Conservation (phyloP, 2,888 invertebrate species). For the Diplolepis rosae region DNA sequence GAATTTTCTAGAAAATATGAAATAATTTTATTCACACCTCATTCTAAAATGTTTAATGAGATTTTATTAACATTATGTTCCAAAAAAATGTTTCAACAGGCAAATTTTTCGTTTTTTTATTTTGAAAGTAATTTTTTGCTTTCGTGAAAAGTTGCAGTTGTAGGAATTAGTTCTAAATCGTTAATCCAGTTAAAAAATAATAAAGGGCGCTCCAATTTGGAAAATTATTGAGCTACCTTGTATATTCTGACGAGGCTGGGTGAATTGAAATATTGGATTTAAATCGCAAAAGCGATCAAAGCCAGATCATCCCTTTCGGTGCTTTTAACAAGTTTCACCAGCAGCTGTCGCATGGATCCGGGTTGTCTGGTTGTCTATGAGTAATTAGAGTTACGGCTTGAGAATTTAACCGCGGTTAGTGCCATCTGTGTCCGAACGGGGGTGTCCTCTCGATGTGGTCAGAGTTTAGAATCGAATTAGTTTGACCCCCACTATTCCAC, state of each 20-base stretch:
- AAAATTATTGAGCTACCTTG: not conserved
- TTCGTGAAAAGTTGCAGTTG: no score
- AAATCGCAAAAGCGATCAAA: constrained; percentile 22
- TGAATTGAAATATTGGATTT: constrained; percentile 7
- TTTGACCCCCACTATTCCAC: constrained; percentile 68
- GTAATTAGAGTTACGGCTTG: constrained; percentile 74
- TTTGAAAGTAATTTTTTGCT: no score
- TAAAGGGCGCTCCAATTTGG: not conserved
- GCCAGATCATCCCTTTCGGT: constrained; percentile 46
- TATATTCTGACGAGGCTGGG: not conserved
- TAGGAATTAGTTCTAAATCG: no score
- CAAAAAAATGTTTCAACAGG: no score
- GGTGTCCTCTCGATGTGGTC: constrained; percentile 66
- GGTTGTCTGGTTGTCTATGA: constrained; percentile 71
- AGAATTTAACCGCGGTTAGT: constrained; percentile 73
- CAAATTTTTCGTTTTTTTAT: no score
- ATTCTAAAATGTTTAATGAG: no score
- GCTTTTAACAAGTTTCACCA: constrained; percentile 70
- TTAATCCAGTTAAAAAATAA: not conserved
- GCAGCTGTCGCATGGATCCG: constrained; percentile 70
- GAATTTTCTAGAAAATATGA: no score
- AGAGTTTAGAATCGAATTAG: constrained; percentile 74
- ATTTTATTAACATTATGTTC: no score
- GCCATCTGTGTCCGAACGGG: constrained; percentile 72
- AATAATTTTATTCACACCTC: no score